Evolutionary conservation across 2,113 vertebrate genomes (phyloP).

Genomic region (Brienomyrus longianalis): DNA sequence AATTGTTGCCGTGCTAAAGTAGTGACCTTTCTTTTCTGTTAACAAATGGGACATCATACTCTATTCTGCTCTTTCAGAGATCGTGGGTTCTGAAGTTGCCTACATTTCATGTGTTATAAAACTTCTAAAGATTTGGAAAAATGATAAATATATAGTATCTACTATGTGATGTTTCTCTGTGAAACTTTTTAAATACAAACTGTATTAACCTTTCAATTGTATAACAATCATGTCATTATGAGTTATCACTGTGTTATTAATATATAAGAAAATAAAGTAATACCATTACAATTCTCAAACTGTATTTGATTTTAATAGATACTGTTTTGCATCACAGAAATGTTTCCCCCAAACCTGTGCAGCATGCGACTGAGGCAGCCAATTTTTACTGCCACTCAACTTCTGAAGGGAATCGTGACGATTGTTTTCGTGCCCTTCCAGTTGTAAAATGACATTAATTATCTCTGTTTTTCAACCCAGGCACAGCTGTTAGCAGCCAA

Average conservation of each 20-base stretch:
- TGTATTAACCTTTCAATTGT: constrained; percentile 3
- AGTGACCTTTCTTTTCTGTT: background rate
- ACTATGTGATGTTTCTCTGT: background rate
- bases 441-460: constrained; percentile 19
- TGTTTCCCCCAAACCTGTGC: constrained; percentile 36
- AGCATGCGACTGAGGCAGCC: constrained; percentile 35
- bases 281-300: background rate
- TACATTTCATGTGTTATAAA: background rate
- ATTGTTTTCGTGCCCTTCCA: constrained; percentile 9
- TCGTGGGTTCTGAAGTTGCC: background rate
- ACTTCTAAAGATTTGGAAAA: background rate
- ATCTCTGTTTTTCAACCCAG: background rate
- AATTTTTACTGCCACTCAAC: background rate
- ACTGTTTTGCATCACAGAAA: constrained; percentile 14
- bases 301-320: background rate
- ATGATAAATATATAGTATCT: background rate
- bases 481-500: background rate
- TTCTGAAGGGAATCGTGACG: background rate
- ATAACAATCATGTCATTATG: background rate
- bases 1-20: background rate
- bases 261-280: constrained; percentile 28
- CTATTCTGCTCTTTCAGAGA: background rate
- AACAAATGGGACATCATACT: background rate
- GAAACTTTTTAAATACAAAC: background rate
- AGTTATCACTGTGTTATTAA: constrained; percentile 21